Percentiles rank a stretch among this genome's conserved stretches.
Evolutionary conservation across 2,113 vertebrate species (phyloP).

Genomic region (Setophaga petechia): DNA sequence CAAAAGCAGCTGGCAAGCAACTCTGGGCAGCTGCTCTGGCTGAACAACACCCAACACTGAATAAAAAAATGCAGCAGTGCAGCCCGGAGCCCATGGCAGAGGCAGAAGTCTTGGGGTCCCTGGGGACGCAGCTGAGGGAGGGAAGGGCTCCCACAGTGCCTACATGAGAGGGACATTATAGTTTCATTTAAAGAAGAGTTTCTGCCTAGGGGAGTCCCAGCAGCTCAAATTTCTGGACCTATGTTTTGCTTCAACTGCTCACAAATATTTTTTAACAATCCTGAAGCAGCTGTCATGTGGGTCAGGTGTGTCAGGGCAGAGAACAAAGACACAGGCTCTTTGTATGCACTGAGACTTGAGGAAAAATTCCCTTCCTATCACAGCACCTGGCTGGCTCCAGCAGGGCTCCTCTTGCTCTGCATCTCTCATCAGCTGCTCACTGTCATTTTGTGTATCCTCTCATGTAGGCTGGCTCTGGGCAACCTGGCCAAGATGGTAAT

Average conservation of each 20-base stretch:
- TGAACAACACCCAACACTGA: neutral
- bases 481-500: neutral
- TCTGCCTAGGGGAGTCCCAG: neutral
- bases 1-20: neutral
- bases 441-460: neutral
- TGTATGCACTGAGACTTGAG: neutral
- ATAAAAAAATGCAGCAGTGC: neutral
- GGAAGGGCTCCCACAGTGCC: neutral
- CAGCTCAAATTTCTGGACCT: neutral
- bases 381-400: neutral
- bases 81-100: rapidly evolving
- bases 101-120: neutral
- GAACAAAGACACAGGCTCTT: conserved; percentile 27
- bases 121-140: neutral
- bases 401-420: neutral
- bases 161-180: neutral
- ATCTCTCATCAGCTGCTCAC: neutral
- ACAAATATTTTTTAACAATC: neutral
- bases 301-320: conserved; percentile 24
- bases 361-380: neutral
- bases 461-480: neutral
- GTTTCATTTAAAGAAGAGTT: neutral
- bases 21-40: neutral
- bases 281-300: neutral
- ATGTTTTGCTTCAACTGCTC: neutral